Evolutionary conservation across 2,888 invertebrate genomes (phyloP).

Genomic region (Dermolepida albohirtum): DNA sequence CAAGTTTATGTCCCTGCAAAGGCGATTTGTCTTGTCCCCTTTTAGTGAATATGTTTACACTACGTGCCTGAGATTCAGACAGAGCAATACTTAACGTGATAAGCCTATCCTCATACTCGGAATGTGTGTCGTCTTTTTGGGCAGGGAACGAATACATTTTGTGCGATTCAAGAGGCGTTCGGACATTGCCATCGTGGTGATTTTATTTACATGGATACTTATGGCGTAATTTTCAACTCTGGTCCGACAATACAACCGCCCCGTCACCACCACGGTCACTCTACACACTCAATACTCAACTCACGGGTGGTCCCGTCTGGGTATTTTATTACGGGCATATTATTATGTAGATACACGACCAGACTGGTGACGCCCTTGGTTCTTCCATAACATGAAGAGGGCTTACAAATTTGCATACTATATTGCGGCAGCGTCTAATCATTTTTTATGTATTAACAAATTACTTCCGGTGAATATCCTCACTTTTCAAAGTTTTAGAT

Average conservation of each 20-base stretch:
- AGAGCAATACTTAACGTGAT: slow-evolving; percentile 31
- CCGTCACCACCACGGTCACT: slow-evolving; percentile 21
- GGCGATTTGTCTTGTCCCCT: slow-evolving; percentile 8
- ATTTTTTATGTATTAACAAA: too few species aligned
- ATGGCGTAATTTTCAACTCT: slow-evolving; percentile 26
- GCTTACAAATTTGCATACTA: slow-evolving; percentile 2
- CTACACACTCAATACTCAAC: slow-evolving; percentile 20
- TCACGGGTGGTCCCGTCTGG: slow-evolving; percentile 41
- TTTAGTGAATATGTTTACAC: slow-evolving; percentile 20
- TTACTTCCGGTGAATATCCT: too few species aligned
- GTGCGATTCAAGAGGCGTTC: slow-evolving; percentile 17
- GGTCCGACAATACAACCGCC: slow-evolving; percentile 18
- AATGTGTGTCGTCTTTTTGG: slow-evolving; percentile 15
- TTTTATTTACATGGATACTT: slow-evolving; percentile 30
- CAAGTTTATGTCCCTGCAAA: slow-evolving; percentile 8
- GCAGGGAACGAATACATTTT: background rate
- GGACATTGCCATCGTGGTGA: background rate
- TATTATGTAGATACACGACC: slow-evolving; percentile 39
- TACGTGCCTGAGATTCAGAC: slow-evolving; percentile 21
- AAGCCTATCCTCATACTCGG: slow-evolving; percentile 8
- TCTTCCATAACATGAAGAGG: background rate
- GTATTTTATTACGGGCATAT: slow-evolving; percentile 40
- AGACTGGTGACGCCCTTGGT: slow-evolving; percentile 6
- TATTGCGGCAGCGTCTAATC: too few species aligned
- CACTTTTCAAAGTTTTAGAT: too few species aligned